Evolutionary conservation across 2,888 invertebrate genomes (phyloP).

Genomic region (Gastracanthus pulcherrimus): DNA sequence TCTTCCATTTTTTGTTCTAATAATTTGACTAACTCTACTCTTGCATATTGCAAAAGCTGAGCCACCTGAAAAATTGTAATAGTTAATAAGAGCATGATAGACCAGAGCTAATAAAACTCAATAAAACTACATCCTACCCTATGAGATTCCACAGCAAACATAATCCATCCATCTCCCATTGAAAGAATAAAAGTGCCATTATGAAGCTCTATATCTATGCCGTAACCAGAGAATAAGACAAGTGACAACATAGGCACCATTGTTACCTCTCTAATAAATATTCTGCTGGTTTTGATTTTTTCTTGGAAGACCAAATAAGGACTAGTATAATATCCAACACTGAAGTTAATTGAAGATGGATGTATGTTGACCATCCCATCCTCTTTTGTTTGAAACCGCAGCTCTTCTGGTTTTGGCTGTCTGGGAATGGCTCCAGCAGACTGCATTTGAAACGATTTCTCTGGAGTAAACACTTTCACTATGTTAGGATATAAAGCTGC

Average conservation of each 20-base stretch:
- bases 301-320: constrained; percentile 91
- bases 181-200: constrained; percentile 86
- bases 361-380: constrained; percentile 87
- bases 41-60: constrained; percentile 88
- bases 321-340: constrained; percentile 83
- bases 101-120: background rate
- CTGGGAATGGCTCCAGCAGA: constrained; percentile 87
- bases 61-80: constrained; percentile 81
- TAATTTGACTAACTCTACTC: constrained; percentile 86
- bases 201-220: constrained; percentile 85
- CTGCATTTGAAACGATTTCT: constrained; percentile 86
- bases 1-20: constrained; percentile 91
- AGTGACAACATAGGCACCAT: constrained; percentile 88
- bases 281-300: constrained; percentile 88
- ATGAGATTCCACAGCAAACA: constrained; percentile 87
- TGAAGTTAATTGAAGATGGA: constrained; percentile 87
- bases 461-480: constrained; percentile 89
- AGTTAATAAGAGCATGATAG: background rate
- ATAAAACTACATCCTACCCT: constrained; percentile 78
- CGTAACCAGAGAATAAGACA: constrained; percentile 83
- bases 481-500: constrained; percentile 96
- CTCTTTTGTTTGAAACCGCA: constrained; percentile 86
- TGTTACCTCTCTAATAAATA: constrained; percentile 89
- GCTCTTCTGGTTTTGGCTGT: constrained; percentile 84
- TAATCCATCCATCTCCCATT: constrained; percentile 90